phyloP scores from a whole-genome alignment of 2,797 vertebrate genomes.

The Pangasius sanitwongsei region DNA sequence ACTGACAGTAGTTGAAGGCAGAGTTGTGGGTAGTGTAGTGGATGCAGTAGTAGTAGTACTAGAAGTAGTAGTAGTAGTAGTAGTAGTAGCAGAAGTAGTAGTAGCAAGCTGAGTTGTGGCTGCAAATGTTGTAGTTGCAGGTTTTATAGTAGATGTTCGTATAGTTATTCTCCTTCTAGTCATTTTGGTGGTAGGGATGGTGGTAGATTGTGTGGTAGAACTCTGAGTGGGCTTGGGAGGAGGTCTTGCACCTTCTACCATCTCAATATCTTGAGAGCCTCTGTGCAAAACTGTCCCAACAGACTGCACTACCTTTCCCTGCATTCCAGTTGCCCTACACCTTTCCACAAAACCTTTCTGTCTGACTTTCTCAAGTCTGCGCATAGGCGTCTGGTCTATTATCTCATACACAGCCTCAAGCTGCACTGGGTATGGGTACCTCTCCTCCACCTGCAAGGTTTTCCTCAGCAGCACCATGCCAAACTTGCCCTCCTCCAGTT shows the following conservation, averaged over 20 bases:
- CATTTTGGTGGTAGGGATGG: not conserved
- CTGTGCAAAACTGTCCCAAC: constrained; percentile 47
- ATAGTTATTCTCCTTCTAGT: constrained; percentile 1
- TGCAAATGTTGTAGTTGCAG: constrained; percentile 26
- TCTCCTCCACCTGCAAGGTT: constrained; percentile 84
- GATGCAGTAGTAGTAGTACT: constrained; percentile 34
- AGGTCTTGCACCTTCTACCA: constrained; percentile 51
- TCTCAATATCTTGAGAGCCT: constrained; percentile 57
- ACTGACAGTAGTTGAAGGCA: constrained; percentile 47
- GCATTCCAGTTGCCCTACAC: constrained; percentile 82
- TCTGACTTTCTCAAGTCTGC: constrained; percentile 82
- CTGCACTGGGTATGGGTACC: constrained; percentile 85
- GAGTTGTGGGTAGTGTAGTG: constrained; percentile 17
- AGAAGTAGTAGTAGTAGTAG: constrained; percentile 12
- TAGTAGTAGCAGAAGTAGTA: constrained; percentile 31
- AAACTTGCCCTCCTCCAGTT: constrained; percentile 86
- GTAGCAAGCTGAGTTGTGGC: constrained; percentile 58
- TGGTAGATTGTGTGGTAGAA: constrained; percentile 23
- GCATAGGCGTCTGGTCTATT: constrained; percentile 81
- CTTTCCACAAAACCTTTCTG: constrained; percentile 86
- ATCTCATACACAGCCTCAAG: constrained; percentile 85
- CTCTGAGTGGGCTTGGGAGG: constrained; percentile 60
- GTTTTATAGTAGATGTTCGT: constrained; percentile 25
- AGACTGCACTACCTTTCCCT: constrained; percentile 76
- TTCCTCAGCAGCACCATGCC: constrained; percentile 86